Percentiles rank a stretch among this genome's conserved stretches.
phyloP scores from a whole-genome alignment of 1,140 invertebrate genomes.

The Drosophila pachea region DNA sequence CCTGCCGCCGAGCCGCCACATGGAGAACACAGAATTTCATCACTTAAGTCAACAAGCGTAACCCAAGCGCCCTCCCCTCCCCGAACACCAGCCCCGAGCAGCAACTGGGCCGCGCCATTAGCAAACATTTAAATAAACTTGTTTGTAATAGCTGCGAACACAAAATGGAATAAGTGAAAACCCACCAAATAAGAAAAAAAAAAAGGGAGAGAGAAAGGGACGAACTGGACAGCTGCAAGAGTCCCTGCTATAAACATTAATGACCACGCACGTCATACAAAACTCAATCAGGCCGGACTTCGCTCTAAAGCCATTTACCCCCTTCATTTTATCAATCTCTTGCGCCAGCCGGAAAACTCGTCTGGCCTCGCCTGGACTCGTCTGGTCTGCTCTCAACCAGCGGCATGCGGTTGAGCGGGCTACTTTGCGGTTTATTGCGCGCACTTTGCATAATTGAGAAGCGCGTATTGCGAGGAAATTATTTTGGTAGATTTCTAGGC shows the following conservation, averaged over 20 bases:
- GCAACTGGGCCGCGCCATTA: conserved; percentile 69
- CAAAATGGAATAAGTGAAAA: conserved; percentile 42
- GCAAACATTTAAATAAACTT: conserved; percentile 78
- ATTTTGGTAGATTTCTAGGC: conserved; percentile 52
- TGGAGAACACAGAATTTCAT: conserved; percentile 66
- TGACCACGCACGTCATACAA: conserved; percentile 65
- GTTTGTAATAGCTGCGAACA: conserved; percentile 53
- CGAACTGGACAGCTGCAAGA: conserved; percentile 28
- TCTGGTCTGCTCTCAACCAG: neutral
- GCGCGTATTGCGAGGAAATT: conserved; percentile 53
- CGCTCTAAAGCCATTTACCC: conserved; percentile 27
- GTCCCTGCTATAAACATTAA: conserved; percentile 69
- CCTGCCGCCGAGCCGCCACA: conserved; percentile 1
- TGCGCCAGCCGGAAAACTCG: no score
- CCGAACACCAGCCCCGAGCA: conserved; percentile 1
- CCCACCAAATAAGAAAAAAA: conserved; percentile 36
- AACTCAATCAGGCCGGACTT: conserved; percentile 37
- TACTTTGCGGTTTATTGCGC: conserved; percentile 75
- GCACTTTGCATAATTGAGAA: conserved; percentile 74
- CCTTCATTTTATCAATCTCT: conserved; percentile 4
- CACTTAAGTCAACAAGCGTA: conserved; percentile 77
- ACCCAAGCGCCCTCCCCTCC: conserved; percentile 51
- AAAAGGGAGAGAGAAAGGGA: conserved; percentile 7
- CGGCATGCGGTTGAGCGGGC: conserved; percentile 16
- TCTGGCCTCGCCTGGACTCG: neutral